Conservation (phyloP, 2,113 vertebrate genomes). For the Pseudois nayaur region DNA sequence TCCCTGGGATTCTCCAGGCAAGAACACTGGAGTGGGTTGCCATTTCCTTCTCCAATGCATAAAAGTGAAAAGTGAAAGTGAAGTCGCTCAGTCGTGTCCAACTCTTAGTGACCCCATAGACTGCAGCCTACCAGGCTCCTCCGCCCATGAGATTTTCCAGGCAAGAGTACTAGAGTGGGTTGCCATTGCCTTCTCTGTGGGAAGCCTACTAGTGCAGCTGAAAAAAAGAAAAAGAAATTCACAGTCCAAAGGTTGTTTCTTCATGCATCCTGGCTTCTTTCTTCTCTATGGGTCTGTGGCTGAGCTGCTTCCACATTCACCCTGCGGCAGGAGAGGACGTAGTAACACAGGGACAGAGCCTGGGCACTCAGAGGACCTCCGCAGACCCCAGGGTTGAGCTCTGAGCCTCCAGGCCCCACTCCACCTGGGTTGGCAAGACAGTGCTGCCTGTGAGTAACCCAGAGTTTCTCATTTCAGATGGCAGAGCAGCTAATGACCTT, state of each 20-base stretch:
- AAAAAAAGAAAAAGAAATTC: neutral
- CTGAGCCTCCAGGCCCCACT: neutral
- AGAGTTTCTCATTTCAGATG: slow-evolving; percentile 84
- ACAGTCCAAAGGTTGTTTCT: neutral
- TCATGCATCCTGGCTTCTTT: neutral
- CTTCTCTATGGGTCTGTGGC: neutral
- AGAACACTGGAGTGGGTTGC: too few relatives aligned
- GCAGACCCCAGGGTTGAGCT: neutral
- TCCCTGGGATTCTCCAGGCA: too few relatives aligned
- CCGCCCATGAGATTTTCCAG: too few relatives aligned
- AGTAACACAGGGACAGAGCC: neutral
- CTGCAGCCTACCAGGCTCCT: too few relatives aligned
- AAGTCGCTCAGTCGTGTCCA: too few relatives aligned
- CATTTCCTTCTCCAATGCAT: too few relatives aligned
- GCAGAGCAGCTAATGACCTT: slow-evolving; percentile 98
- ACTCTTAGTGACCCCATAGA: too few relatives aligned
- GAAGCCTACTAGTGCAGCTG: neutral
- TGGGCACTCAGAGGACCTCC: neutral
- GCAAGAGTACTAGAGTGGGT: too few relatives aligned
- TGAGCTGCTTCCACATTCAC: neutral
- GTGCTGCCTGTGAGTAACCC: fast-evolving
- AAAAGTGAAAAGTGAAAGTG: too few relatives aligned
- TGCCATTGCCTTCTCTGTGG: too few relatives aligned
- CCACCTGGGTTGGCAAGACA: neutral
- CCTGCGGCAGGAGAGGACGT: fast-evolving